A percentile compares a stretch with the other conserved stretches of the same genome.
phyloP scores from a whole-genome alignment of 2,888 invertebrate species.

The Melipona bicolor region DNA sequence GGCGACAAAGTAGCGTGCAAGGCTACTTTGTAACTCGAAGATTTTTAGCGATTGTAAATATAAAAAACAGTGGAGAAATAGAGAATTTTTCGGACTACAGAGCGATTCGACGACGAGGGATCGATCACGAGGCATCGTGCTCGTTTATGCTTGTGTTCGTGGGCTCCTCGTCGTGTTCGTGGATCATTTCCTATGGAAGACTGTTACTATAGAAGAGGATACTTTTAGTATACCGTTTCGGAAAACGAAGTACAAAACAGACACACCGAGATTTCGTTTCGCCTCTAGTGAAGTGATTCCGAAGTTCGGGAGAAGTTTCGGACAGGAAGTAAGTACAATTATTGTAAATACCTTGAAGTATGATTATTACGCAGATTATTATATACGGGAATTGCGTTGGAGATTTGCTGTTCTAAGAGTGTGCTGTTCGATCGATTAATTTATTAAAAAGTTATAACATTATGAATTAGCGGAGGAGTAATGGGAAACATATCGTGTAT shows the following conservation, averaged over 20 bases:
- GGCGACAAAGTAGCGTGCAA: background rate
- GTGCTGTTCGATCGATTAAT: constrained; percentile 17
- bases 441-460: background rate
- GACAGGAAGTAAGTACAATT: constrained; percentile 44
- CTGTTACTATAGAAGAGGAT: constrained; percentile 7
- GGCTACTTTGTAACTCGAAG: background rate
- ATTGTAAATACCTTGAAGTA: constrained; percentile 22
- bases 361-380: constrained; percentile 8
- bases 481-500: constrained; percentile 27
- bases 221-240: background rate
- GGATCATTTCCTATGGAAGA: constrained; percentile 9
- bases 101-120: background rate
- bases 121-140: background rate
- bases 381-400: background rate
- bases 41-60: constrained; percentile 21
- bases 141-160: background rate
- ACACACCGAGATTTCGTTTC: constrained; percentile 6
- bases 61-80: background rate
- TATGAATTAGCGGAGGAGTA: constrained; percentile 7
- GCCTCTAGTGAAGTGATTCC: constrained; percentile 7
- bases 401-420: background rate
- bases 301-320: constrained; percentile 7
- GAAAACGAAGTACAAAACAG: constrained; percentile 19
- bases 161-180: background rate
- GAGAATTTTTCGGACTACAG: background rate